These are phyloP conservation scores for Pygoscelis adeliae DNA, from an alignment of 2,113 vertebrate genomes.

Conservation along the genomic window DNA sequence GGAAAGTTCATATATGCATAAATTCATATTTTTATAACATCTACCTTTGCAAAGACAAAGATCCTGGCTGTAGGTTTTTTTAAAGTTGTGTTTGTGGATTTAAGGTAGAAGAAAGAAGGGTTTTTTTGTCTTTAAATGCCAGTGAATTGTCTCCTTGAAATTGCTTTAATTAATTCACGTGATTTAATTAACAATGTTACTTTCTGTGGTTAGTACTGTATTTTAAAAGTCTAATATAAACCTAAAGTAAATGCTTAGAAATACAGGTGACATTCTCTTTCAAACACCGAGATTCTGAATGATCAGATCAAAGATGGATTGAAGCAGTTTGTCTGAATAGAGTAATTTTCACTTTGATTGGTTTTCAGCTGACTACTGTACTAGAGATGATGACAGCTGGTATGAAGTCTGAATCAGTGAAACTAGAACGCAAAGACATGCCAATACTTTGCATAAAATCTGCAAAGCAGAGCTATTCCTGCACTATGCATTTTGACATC, in stretches of 20 bases:
- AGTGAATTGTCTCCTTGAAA: background rate
- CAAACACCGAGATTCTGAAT: background rate
- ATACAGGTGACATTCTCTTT: background rate
- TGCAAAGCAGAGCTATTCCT: conserved; percentile 25
- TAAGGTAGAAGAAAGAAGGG: background rate
- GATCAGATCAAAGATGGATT: background rate
- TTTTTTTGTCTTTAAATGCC: background rate
- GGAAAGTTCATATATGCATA: background rate
- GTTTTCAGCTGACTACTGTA: background rate
- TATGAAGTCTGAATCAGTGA: conserved; percentile 48
- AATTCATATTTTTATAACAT: background rate
- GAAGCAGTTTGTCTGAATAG: conserved; percentile 6
- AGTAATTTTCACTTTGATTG: conserved; percentile 39
- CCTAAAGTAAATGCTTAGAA: background rate
- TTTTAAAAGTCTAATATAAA: background rate
- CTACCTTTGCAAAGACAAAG: background rate
- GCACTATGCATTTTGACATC: conserved; percentile 23
- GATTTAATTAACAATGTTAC: background rate
- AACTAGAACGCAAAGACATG: conserved; percentile 3
- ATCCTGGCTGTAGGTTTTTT: background rate
- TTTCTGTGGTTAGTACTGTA: background rate
- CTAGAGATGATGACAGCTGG: conserved; percentile 24
- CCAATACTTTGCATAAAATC: conserved; percentile 31
- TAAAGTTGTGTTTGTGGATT: background rate
- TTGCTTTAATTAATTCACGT: background rate